Evolutionary conservation across 92 coral and sea anemone species (phyloP).

Genomic region (Pocillopora grandis): DNA sequence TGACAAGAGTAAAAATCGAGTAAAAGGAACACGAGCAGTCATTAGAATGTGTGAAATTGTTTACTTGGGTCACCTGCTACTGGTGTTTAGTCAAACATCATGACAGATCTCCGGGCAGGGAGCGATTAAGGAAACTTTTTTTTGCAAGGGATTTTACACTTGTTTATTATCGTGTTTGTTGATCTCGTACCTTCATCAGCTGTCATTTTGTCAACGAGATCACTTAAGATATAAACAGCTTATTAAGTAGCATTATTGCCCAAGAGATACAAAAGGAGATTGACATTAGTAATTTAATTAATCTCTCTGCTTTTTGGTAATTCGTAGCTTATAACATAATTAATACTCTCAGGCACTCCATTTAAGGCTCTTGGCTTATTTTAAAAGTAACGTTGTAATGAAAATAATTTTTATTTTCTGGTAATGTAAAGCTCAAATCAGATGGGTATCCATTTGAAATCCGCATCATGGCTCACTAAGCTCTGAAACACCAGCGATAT

Average conservation of each 20-base stretch:
- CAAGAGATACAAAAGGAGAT: neutral
- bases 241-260: neutral
- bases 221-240: neutral
- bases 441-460: constrained; percentile 16
- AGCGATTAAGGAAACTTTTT: neutral
- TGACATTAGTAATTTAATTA: neutral
- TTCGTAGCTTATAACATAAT: neutral
- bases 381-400: neutral
- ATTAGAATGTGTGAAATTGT: neutral
- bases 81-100: neutral
- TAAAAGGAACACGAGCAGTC: neutral
- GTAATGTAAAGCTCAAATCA: constrained; percentile 9
- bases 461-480: constrained; percentile 22
- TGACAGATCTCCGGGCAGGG: neutral
- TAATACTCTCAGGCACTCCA: neutral
- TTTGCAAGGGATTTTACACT: neutral
- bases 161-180: neutral
- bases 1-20: neutral
- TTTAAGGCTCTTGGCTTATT: too few relatives aligned
- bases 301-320: neutral
- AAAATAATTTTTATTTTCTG: neutral
- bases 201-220: constrained; percentile 1
- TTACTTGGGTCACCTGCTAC: constrained; percentile 25
- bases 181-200: neutral
- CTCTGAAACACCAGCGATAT: constrained; percentile 15